These are phyloP conservation scores for human (Homo sapiens) DNA, from an alignment of 2,113 vertebrate species.

Conservation along the genomic window DNA sequence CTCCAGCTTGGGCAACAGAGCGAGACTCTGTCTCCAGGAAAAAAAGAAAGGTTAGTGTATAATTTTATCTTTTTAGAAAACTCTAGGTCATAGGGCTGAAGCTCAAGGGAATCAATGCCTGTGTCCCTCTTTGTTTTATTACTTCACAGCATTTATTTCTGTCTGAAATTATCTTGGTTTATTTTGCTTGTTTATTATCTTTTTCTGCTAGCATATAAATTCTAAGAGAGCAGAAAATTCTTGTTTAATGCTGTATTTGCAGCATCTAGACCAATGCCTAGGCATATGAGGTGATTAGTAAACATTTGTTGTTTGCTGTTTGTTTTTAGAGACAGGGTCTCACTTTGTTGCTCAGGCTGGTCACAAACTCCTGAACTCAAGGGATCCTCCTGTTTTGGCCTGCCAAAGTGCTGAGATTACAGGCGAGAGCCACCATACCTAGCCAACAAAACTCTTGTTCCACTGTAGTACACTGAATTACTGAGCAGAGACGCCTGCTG, in stretches of 20 bases:
- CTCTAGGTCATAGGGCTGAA: neutral
- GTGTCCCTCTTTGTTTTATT: neutral
- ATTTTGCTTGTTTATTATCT: neutral
- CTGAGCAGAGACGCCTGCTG: neutral
- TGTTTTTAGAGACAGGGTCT: neutral
- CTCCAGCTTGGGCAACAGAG: no score
- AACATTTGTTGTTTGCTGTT: neutral
- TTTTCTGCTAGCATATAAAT: neutral
- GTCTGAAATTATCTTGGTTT: neutral
- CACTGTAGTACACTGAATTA: fast-evolving
- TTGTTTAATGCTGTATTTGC: neutral
- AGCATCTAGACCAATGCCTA: neutral
- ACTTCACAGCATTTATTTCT: neutral
- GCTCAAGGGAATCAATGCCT: neutral
- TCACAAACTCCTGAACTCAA: no score
- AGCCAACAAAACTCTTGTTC: neutral
- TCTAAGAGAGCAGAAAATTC: neutral
- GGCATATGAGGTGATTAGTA: neutral
- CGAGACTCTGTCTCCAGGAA: no score
- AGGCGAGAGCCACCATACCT: no score
- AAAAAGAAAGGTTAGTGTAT: neutral
- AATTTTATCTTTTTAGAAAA: neutral
- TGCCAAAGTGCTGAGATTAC: no score
- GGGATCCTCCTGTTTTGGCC: no score
- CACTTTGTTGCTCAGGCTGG: no score